phyloP scores from a whole-genome alignment of 2,797 vertebrate species.

The Triplophysa bombifrons region DNA sequence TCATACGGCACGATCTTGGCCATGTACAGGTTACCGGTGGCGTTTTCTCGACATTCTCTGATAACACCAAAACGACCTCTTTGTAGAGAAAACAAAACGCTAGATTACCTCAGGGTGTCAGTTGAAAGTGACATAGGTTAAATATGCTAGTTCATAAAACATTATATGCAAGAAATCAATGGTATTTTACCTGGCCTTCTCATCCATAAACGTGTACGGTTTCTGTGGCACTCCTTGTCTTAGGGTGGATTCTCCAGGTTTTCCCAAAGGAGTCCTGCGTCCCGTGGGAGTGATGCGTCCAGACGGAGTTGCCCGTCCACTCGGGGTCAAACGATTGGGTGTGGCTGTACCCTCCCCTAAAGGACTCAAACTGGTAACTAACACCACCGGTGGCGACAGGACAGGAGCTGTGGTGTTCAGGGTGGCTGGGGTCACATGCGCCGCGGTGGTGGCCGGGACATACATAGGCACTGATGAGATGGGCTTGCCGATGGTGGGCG shows the following conservation, averaged over 20 bases:
- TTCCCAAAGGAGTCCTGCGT: slow-evolving; percentile 73
- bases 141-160: neutral
- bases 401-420: slow-evolving; percentile 54
- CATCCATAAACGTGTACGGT: slow-evolving; percentile 97
- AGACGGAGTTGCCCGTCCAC: slow-evolving; percentile 70
- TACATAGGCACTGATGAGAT: slow-evolving; percentile 82
- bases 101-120: neutral
- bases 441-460: slow-evolving; percentile 60
- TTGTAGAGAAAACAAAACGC: neutral
- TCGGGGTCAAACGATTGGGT: slow-evolving; percentile 62
- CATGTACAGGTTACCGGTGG: slow-evolving; percentile 92
- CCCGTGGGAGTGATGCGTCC: slow-evolving; percentile 75
- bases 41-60: slow-evolving; percentile 92
- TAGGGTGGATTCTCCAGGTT: slow-evolving; percentile 76
- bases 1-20: slow-evolving; percentile 97
- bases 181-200: slow-evolving; percentile 89
- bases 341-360: slow-evolving; percentile 69
- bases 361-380: slow-evolving; percentile 80
- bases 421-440: slow-evolving; percentile 60
- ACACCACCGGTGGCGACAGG: slow-evolving; percentile 69
- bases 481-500: slow-evolving; percentile 75
- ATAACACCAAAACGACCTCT: slow-evolving; percentile 97
- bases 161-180: neutral
- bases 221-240: slow-evolving; percentile 95
- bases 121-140: too few relatives aligned